Evolutionary conservation across 2,113 vertebrate genomes (phyloP), one percentile per base, ranked within the genome.

Genomic region (Catharus bicknelli): DNA sequence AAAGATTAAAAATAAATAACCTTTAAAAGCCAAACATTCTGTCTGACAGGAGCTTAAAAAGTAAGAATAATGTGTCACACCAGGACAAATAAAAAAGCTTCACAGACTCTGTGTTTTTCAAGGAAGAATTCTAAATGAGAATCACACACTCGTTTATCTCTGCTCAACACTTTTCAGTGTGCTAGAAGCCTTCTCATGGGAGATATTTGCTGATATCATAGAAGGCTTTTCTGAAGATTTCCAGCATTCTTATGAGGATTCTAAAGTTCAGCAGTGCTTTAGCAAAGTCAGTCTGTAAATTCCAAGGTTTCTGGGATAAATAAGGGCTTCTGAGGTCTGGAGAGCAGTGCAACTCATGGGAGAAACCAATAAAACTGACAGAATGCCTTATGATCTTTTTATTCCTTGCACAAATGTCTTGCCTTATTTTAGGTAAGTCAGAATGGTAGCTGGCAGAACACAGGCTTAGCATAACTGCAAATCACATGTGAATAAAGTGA

Each of bases 231-330:
- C 94, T 94, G 88, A 93, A 96, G 96, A 95, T 92, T 94, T 95
- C 81, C 86, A 94, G 86, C 91, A 90, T 94, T 94, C 94, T 94
- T 94, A 92, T 54, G 91, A 94, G 94, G 91, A 92, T 94, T 94
- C 91, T 91, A 92, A 95, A 96, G 95, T 96, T 94, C 94, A 95
- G 78, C 89, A 92, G 82, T 83, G 91, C 89, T 96, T 95, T 95
- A 92, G 68, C 78, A 88, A 92, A 96, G 94, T 93, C 95, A 73
- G 86, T 96, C 91, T 96, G 96, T 92, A 96, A 96, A 96, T 96
- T 94, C 94, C 94, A 96, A 84, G 91, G 90, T 95, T 95, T 93
- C 74, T 83, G 91, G 81, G 81, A 95, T 95, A 96, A 96, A 93
- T 93, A 96, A 95, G 84, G 93, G 89, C 34, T 96, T 94, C 91